Evolutionary conservation across 2,113 vertebrate species (phyloP), one percentile per base, ranked within the genome.

Genomic region (Caretta caretta): DNA sequence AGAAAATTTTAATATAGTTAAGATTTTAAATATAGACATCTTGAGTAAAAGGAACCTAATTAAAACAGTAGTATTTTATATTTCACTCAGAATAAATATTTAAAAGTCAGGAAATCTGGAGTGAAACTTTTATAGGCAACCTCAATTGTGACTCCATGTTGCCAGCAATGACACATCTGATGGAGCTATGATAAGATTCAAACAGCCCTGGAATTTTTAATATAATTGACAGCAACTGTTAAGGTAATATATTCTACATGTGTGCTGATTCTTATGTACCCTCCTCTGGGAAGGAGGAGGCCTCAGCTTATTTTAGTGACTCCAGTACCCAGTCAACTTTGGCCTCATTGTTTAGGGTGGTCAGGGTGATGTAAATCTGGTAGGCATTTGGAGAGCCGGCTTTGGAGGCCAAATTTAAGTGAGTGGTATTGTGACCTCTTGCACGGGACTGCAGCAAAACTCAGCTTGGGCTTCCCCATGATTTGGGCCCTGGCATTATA

Each of bases 1-100:
- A 10, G 5, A 29, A 1, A 4, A 1, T 2, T 22, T 84, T 51
- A 84, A 72, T 0, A 0, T 29, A 50, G 5, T 88, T 90, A 86
- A 65, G 81, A 84, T 13, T 86, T 10, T 78, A 13, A 38, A 11
- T 29, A 31, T 27, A 8, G 3, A 1, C 38, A 65, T 20, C 79
- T 93, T 42, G 16, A 81, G 20, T 86, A 35, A 51, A 76, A 42
- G 38, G 12, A 76, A 42, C 10, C 11, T 46, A 42, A 76, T 38
- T 42, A 27, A 0, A 0, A 25, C n/a, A n/a, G 38, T 35, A 2
- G 24, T 69, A n/a, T 46, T 59, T 10, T 88, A 24, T 46, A 19
- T 48, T 2, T 1, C 7, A 4, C 1, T 0, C 27, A 54, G 29
- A 59, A 49, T 76, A 76, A 42, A 48, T 69, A 7, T 78, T 48